Conservation (phyloP, 1,140 invertebrate genomes). For the Eufriesea mexicana region DNA sequence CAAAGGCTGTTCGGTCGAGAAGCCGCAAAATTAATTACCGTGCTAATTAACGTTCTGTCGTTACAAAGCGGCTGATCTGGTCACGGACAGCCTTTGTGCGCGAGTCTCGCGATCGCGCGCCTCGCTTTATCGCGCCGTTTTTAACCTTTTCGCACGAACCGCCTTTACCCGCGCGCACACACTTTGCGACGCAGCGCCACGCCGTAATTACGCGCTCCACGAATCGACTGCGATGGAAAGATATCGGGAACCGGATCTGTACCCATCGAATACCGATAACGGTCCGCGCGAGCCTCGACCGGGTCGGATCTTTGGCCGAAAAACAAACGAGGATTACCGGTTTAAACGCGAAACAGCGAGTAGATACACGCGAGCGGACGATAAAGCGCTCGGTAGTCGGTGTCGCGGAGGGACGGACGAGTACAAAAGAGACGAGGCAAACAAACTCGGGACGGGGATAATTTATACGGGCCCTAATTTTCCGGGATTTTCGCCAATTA, state of each 20-base stretch:
- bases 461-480: not conserved
- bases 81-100: constrained; percentile 10
- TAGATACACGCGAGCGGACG: no score
- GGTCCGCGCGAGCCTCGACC: no score
- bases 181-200: not conserved
- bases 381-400: not conserved
- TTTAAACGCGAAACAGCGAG: not conserved
- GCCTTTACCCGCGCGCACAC: not conserved
- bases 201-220: no score
- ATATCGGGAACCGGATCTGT: no score
- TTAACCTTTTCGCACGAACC: not conserved
- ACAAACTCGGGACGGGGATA: not conserved
- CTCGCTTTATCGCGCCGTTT: not conserved
- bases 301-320: no score
- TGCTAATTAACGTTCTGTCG: constrained; percentile 42
- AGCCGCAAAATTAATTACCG: constrained; percentile 42
- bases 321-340: not conserved
- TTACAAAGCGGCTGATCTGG: constrained; percentile 42
- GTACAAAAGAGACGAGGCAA: not conserved
- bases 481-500: no score
- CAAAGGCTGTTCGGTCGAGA: not conserved
- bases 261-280: no score
- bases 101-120: not conserved
- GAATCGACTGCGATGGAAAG: no score
- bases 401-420: not conserved